Base-by-base conservation (phyloP, 2,888 invertebrate genomes). In the Phragmatobia fuliginosa region DNA sequence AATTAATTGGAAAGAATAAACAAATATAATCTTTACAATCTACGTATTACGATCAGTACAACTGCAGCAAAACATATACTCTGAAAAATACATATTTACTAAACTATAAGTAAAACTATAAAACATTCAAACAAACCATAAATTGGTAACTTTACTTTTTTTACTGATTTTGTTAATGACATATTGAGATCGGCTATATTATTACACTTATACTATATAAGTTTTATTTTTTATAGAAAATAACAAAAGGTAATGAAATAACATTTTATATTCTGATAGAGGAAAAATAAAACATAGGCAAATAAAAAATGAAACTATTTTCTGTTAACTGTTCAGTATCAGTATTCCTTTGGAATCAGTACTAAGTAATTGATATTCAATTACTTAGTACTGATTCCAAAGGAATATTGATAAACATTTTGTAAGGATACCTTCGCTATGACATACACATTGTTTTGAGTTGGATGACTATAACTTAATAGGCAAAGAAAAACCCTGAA, bases 151-250 rank as follows among this genome's bases (percentile, higher is more conserved):
- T 52, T 33, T 8, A 41, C 21, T 45, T 49, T 28, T 25, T 33
- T 52, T 32, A 64, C 49, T 25, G 32, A 33, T 21, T 52, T n/a
- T 64, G 32, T 49, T 64, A 21, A 16, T 33, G 33, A 61, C 21
- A 61, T 45, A 66, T 18, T 59, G 60, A 67, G 65, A 65, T 65
- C 65, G 49, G 65, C 31, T 66, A 66, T 41, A 52, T 49, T 33
- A 16, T 64, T 66, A 41, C 45, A 49, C 68, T 63, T 68, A 68
- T 31, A 49, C 4, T 58, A 56, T 68, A 56, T 67, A 68, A 41
- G 58, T 63, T 70, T 65, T 65, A 18, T 56, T 21, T 59, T 64
- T 62, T 62, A 68, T 70, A 62, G 66, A 76, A 66, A 69, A 65
- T 58, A 6, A 52, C 14, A 45, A 62, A 31, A 31, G 31, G 41